Evolutionary conservation across 2,888 invertebrate genomes (phyloP), one percentile per base, ranked within the genome.

Genomic region (Masnerella sp.): DNA sequence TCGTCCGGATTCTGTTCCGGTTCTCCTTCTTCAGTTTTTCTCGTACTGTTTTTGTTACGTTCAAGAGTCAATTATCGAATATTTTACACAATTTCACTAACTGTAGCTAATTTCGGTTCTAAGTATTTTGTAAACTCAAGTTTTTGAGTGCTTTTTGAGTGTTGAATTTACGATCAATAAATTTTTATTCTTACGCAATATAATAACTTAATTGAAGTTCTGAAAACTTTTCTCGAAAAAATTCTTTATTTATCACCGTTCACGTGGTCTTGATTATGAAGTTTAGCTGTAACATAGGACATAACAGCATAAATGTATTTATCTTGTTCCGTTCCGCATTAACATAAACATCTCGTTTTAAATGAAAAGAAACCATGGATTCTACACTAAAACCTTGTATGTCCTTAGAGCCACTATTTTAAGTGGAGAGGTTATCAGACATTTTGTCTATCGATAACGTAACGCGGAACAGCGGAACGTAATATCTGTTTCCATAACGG

Each of bases 381-480:
- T 8, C 15, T 58, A 56, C 43, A 64, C 52, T 52, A 28, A 64
- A 64, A 59, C 11, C 22, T 58, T 32, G 25, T 64, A 25, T 49
- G 18, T 45, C 18, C 34, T 52, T 40, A 58, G 40, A 49, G n/a
- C 11, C 49, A 52, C 40, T 43, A 59, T 59, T 65, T 65, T 12
- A 59, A 34, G 45, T 45, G 28, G 11, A 58, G 58, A 64, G 36
- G 51, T 20, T 58, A 58, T 49, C 51, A 52, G 40, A 52, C 40
- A 71, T 64, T 65, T 40, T 59, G 65, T 52, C 52, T 30, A 65
- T 65, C 65, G 65, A 72, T 72, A 72, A 65, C 47, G 25, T 49
- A 59, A 71, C 45, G 15, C 64, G 52, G 15, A 51, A 71, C 64
- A 64, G 42, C 32, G 59, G 49, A 71, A 64, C 32, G 52, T 59